These are phyloP conservation scores for Microctonus hyperodae DNA, from an alignment of 2,888 invertebrate genomes.

Conservation along the genomic window DNA sequence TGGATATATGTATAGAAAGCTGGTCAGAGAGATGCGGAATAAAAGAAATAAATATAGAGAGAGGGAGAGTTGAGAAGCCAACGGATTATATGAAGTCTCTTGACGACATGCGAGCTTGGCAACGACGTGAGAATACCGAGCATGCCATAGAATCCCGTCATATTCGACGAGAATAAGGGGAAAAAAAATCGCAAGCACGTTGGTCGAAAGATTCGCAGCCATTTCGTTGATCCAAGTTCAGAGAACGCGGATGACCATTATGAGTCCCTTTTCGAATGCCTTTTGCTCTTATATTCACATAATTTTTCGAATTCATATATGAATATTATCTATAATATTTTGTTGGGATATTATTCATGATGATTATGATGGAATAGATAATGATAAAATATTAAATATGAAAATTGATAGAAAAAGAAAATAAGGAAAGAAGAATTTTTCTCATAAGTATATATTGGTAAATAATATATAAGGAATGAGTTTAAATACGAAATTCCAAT, in stretches of 20 bases:
- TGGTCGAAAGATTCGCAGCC: constrained; percentile 29
- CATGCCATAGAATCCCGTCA: constrained; percentile 43
- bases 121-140: constrained; percentile 42
- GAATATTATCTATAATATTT: constrained; percentile 6
- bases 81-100: constrained; percentile 43
- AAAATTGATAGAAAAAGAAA: not conserved
- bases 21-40: not conserved
- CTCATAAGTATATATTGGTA: constrained; percentile 34
- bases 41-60: constrained; percentile 7
- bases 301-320: constrained; percentile 7
- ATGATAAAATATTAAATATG: no score
- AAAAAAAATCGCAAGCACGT: constrained; percentile 27
- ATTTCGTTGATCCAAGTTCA: constrained; percentile 39
- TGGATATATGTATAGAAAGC: not conserved
- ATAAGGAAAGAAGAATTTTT: constrained; percentile 33
- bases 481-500: constrained; percentile 47
- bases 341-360: not conserved
- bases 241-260: constrained; percentile 32
- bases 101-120: constrained; percentile 40
- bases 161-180: constrained; percentile 38
- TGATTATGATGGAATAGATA: constrained; percentile 13
- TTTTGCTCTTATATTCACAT: constrained; percentile 18
- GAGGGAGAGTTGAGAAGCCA: constrained; percentile 29
- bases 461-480: constrained; percentile 43
- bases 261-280: constrained; percentile 14